phyloP scores from a whole-genome alignment of 2,888 invertebrate species.

The Trissolcus japonicus region DNA sequence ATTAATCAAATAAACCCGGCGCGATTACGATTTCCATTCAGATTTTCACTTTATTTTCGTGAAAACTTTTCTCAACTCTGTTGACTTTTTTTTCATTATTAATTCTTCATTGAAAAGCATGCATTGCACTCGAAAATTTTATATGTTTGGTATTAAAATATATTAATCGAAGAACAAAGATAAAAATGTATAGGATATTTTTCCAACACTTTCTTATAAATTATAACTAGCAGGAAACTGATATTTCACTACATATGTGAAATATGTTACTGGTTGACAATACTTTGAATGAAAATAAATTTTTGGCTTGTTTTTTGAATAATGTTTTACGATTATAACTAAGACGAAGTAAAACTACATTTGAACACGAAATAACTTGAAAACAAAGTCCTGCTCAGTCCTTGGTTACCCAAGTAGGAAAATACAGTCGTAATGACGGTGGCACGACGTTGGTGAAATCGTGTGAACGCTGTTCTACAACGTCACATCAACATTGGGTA shows the following conservation, averaged over 20 bases:
- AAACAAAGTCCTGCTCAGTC: conserved; percentile 38
- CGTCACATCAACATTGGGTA: too few species aligned
- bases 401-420: too few species aligned
- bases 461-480: too few species aligned
- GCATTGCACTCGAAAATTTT: too few species aligned
- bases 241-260: not conserved
- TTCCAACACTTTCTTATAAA: too few species aligned
- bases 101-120: not conserved
- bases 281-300: conserved; percentile 20
- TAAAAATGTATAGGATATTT: too few species aligned
- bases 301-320: conserved; percentile 20
- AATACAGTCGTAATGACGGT: too few species aligned
- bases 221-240: too few species aligned
- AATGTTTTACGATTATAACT: conserved; percentile 21
- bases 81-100: not conserved
- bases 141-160: too few species aligned
- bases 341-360: conserved; percentile 31
- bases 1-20: conserved; percentile 50
- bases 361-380: conserved; percentile 32
- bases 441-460: too few species aligned
- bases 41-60: conserved; percentile 22
- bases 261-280: conserved; percentile 22
- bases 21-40: conserved; percentile 21
- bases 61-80: conserved; percentile 3
- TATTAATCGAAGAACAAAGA: too few species aligned